Evolutionary conservation across 2,797 vertebrate species (phyloP).

Genomic region (Malacoraja senta): DNA sequence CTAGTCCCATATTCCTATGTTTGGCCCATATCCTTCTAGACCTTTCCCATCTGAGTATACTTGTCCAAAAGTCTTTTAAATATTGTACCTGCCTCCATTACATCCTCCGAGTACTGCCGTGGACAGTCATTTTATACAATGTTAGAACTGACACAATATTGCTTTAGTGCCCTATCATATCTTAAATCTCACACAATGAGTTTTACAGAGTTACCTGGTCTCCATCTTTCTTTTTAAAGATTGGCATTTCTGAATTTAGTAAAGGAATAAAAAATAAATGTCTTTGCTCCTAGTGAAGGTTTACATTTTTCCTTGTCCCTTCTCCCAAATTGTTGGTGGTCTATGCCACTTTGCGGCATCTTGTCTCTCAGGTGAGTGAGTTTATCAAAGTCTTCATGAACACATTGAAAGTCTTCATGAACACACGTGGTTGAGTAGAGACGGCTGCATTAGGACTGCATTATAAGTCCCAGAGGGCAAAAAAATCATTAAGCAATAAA

Average conservation of each 20-base stretch:
- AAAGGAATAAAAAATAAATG: too few relatives aligned
- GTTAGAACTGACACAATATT: background rate
- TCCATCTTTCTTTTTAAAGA: background rate
- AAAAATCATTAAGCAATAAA: conserved; percentile 1
- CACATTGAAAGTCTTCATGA: background rate
- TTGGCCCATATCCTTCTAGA: too few relatives aligned
- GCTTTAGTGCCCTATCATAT: background rate
- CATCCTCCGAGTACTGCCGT: too few relatives aligned
- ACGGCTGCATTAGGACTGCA: background rate
- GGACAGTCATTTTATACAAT: too few relatives aligned
- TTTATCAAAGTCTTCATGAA: background rate
- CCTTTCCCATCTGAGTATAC: too few relatives aligned
- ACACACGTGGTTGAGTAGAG: background rate
- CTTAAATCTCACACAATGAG: background rate
- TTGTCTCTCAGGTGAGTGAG: background rate
- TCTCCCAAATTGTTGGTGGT: background rate
- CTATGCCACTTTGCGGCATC: background rate
- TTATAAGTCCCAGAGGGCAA: background rate
- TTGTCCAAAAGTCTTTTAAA: too few relatives aligned
- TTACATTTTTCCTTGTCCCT: background rate
- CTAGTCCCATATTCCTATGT: too few relatives aligned
- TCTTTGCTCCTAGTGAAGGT: background rate
- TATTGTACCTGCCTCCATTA: too few relatives aligned
- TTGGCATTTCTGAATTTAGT: background rate
- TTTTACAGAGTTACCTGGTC: background rate